Percentiles rank a stretch among this genome's conserved stretches.
Evolutionary conservation across 2,797 vertebrate genomes (phyloP).

Genomic region (Tragelaphus oryx): DNA sequence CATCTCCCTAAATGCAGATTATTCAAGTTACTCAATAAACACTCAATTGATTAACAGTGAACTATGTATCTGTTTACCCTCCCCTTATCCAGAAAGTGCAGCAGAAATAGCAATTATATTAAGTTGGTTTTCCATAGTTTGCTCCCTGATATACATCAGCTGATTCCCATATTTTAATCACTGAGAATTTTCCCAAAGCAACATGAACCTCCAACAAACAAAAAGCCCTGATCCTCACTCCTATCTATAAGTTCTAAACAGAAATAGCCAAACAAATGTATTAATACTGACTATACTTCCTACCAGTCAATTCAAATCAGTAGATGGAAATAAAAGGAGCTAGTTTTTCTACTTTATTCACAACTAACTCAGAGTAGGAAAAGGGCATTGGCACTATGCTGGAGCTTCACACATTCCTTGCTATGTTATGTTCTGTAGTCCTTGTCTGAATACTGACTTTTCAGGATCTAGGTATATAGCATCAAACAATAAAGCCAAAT

Average conservation of each 20-base stretch:
- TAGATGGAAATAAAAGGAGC: slow-evolving; percentile 11
- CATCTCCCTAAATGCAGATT: slow-evolving; percentile 2
- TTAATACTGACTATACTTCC: slow-evolving; percentile 31
- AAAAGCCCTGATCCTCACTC: slow-evolving; percentile 15
- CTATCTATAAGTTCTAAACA: slow-evolving; percentile 25
- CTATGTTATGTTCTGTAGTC: background rate
- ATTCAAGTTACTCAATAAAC: slow-evolving; percentile 12
- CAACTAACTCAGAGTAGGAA: background rate
- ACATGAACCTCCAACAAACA: background rate
- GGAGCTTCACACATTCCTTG: background rate
- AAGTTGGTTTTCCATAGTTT: slow-evolving; percentile 20
- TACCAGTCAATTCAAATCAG: background rate
- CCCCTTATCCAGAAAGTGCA: slow-evolving; percentile 2
- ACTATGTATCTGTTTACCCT: slow-evolving; percentile 33
- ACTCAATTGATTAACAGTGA: slow-evolving; percentile 15
- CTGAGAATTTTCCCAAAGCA: slow-evolving; percentile 13
- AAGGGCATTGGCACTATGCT: background rate
- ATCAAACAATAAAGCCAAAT: slow-evolving; percentile 31
- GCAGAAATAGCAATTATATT: background rate
- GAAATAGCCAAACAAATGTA: slow-evolving; percentile 30
- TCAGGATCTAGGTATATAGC: background rate
- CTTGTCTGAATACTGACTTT: slow-evolving; percentile 14
- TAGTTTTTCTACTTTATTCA: slow-evolving; percentile 1
- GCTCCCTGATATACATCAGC: background rate
- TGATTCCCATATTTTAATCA: slow-evolving; percentile 38